phyloP scores from a whole-genome alignment of 2,888 invertebrate genomes.

The Nomada goodeniana region DNA sequence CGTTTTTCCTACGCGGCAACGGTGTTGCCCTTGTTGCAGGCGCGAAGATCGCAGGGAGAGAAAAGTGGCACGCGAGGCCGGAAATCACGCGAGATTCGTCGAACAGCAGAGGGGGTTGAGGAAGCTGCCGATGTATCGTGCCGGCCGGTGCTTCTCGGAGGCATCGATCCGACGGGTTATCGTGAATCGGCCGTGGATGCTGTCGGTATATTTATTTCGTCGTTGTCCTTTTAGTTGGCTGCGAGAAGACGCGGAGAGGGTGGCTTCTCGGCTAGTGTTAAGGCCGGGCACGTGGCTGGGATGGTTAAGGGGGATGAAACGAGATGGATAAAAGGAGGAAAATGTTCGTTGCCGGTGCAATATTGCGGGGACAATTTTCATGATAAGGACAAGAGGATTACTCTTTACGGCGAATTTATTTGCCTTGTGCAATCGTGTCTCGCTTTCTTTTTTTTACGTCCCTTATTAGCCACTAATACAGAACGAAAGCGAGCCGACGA shows the following conservation, averaged over 20 bases:
- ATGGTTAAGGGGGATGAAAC: background rate
- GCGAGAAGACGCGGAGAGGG: background rate
- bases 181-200: constrained; percentile 22
- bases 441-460: no score
- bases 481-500: no score
- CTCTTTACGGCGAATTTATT: background rate
- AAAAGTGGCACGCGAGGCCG: constrained; percentile 76
- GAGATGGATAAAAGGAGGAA: no score
- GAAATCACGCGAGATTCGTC: constrained; percentile 73
- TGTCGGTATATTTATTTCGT: constrained; percentile 9
- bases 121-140: background rate
- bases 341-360: background rate
- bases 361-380: background rate
- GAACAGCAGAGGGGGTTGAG: background rate
- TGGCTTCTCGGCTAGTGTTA: constrained; percentile 7
- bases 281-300: background rate
- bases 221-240: background rate
- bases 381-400: no score
- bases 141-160: constrained; percentile 16
- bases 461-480: no score
- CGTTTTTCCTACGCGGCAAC: constrained; percentile 18
- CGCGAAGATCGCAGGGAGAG: constrained; percentile 68
- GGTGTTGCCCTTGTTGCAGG: constrained; percentile 23
- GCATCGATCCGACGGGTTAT: constrained; percentile 66
- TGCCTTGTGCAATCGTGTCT: no score